Percentiles rank a stretch among this genome's conserved stretches.
These are phyloP conservation scores for Periophthalmus magnuspinnatus DNA, from an alignment of 2,797 vertebrate genomes.

Conservation along the genomic window DNA sequence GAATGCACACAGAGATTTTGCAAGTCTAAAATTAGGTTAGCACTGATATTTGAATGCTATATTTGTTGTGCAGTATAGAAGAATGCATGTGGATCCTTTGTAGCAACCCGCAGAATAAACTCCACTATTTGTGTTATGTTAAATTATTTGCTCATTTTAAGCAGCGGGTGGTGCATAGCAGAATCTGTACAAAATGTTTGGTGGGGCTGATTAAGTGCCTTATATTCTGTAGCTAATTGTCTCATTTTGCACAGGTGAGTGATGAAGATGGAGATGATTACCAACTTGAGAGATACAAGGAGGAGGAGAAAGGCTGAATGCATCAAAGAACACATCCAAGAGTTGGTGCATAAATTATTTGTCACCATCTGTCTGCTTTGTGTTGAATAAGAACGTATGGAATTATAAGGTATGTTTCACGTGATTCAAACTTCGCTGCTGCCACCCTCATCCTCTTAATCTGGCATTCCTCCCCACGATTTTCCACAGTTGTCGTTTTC, in stretches of 20 bases:
- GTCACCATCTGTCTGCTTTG: background rate
- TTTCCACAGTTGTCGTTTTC: no score
- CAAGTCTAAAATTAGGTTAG: slow-evolving; percentile 34
- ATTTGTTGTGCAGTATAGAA: slow-evolving; percentile 16
- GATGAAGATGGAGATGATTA: slow-evolving; percentile 5
- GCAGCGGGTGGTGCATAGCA: background rate
- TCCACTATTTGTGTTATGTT: background rate
- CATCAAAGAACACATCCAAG: background rate
- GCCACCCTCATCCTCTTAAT: no score
- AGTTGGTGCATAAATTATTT: background rate
- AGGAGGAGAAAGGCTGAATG: slow-evolving; percentile 6
- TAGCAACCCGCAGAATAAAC: background rate
- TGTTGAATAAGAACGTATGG: background rate
- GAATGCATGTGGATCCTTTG: slow-evolving; percentile 16
- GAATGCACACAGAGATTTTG: slow-evolving; percentile 31
- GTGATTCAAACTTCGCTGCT: no score
- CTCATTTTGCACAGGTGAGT: slow-evolving; percentile 6
- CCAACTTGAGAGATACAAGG: background rate
- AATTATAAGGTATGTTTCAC: no score
- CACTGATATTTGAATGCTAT: slow-evolving; percentile 21
- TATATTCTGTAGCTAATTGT: slow-evolving; percentile 5
- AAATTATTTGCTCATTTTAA: background rate
- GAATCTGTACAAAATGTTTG: background rate
- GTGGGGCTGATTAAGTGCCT: slow-evolving; percentile 1
- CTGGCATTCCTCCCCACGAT: no score